Evolutionary conservation across 1,140 invertebrate genomes (phyloP).

Genomic region (Drosophila punjabiensis): DNA sequence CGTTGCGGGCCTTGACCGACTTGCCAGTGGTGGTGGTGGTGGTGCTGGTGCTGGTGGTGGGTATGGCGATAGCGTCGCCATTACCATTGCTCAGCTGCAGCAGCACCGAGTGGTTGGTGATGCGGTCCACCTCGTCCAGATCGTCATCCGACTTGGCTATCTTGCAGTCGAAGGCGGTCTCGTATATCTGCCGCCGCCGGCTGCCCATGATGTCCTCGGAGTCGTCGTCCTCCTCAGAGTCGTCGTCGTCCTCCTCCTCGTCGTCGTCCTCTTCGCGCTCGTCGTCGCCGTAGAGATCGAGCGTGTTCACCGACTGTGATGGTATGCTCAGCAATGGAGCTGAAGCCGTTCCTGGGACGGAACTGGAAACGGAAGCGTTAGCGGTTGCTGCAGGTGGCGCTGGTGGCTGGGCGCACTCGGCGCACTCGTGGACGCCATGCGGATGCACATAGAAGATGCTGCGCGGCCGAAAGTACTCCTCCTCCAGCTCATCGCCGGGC

Average conservation of each 20-base stretch:
- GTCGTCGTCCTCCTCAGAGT: conserved; percentile 22
- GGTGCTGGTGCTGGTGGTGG: neutral
- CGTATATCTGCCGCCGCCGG: conserved; percentile 90
- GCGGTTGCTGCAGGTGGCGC: conserved; percentile 6
- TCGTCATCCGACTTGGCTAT: conserved; percentile 93
- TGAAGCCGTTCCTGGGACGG: neutral
- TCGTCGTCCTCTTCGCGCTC: conserved; percentile 13
- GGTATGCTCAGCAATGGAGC: conserved; percentile 10
- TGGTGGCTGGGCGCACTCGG: conserved; percentile 84
- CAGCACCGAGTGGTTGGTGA: conserved; percentile 92
- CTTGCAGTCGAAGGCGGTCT: conserved; percentile 95
- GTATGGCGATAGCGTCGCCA: conserved; percentile 8
- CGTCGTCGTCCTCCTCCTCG: conserved; percentile 27
- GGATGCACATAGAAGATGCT: conserved; percentile 88
- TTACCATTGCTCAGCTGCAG: conserved; percentile 86
- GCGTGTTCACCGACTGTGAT: conserved; percentile 29
- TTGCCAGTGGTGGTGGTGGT: neutral
- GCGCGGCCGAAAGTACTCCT: conserved; percentile 87
- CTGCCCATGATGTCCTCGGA: conserved; percentile 79
- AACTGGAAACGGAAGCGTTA: conserved; percentile 5
- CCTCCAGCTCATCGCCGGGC: conserved; percentile 79
- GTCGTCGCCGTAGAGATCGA: conserved; percentile 49
- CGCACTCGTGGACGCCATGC: conserved; percentile 85
- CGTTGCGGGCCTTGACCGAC: conserved; percentile 50
- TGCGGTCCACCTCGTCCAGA: conserved; percentile 92